Base-by-base conservation (phyloP, 2,888 invertebrate genomes). In the Tetranychus truncatus region DNA sequence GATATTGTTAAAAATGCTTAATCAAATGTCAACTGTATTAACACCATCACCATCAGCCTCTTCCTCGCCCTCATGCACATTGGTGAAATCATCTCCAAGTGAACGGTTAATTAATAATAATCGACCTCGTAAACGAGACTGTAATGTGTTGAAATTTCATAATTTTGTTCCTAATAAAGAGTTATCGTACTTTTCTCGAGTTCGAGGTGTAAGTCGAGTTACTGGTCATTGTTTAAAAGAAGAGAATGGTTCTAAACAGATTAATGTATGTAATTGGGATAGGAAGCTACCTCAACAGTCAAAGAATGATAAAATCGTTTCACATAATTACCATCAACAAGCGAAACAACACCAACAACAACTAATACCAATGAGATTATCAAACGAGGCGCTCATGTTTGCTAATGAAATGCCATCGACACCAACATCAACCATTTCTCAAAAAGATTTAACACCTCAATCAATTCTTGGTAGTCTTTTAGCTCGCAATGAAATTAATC, bases 231-330 rank as follows among this genome's bases (percentile, higher is more conserved):
- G 76, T 73, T 69, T 77, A 24, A 71, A 74, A 45, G 79, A 79
- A 76, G 79, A 79, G 74, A 78, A 79, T 76, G 79, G 79, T 15
- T 78, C 79, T 45, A 79, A 79, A 72, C 79, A 79, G 75, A 79
- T 79, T n/a, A 79, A 77, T 3, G 78, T 79, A 65, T 78, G 78
- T 20, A 78, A 79, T 66, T 78, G 79, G 78, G 72, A 76, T n/a
- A 72, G 66, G 55, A 55, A 55, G 55, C 55, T 1, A 55, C 55
- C 9, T 15, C 55, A 55, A 55, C 15, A 9, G 2, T 15, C 55
- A 55, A 55, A 55, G 15, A 55, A 15, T 55, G 55, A 55, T 55
- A 55, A 55, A 55, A 55, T 15, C 1, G 55, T 15, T 55, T 55
- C 15, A 5, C 15, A 15, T 55, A 34, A 34, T 34, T 4, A 34